phyloP scores from a whole-genome alignment of 2,113 vertebrate species.

The Mungos mungo region DNA sequence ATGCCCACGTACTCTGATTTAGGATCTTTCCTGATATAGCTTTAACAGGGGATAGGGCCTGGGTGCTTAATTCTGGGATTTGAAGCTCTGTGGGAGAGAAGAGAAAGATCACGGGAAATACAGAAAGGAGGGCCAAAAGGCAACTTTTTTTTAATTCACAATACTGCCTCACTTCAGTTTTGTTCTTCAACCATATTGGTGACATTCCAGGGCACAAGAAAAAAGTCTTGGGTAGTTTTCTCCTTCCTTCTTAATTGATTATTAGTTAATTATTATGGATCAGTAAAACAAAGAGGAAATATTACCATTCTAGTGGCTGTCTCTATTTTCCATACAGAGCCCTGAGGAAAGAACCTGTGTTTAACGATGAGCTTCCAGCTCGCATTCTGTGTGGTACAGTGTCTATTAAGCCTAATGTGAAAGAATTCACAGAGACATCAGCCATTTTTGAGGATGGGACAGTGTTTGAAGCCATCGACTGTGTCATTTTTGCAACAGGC shows the following conservation, averaged over 20 bases:
- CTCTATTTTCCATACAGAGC: constrained; percentile 75
- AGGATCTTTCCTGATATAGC: background rate
- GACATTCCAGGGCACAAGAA: background rate
- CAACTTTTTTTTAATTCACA: background rate
- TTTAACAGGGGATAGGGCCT: background rate
- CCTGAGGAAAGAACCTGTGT: constrained; percentile 80
- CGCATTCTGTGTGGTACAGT: constrained; percentile 87
- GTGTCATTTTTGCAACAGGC: constrained; percentile 91
- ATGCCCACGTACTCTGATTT: background rate
- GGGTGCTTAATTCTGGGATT: background rate
- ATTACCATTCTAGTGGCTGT: background rate
- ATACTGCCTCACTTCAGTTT: background rate
- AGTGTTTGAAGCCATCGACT: constrained; percentile 85
- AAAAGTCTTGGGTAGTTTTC: background rate
- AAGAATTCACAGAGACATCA: constrained; percentile 84
- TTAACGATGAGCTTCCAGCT: constrained; percentile 90
- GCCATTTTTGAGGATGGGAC: constrained; percentile 90
- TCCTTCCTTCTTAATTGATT: background rate
- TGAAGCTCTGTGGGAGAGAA: background rate
- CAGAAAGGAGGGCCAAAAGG: background rate
- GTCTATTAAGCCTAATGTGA: constrained; percentile 87
- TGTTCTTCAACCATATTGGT: background rate
- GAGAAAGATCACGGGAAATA: background rate
- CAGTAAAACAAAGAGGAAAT: background rate
- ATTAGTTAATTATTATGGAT: background rate